Evolutionary conservation across 2,797 vertebrate species (phyloP).

Genomic region (Oreortyx pictus): DNA sequence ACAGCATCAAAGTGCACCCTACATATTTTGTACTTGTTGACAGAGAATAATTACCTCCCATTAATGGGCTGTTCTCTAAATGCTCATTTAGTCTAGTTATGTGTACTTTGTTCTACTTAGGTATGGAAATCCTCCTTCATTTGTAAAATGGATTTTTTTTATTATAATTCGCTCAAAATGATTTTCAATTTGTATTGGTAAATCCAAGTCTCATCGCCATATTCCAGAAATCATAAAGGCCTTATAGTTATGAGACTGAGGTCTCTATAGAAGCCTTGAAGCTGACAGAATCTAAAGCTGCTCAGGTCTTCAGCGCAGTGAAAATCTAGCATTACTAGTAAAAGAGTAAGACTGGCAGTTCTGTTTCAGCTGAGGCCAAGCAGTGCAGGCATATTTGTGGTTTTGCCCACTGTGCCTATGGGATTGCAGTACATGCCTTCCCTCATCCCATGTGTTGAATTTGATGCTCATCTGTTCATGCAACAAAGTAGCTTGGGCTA

Average conservation of each 20-base stretch:
- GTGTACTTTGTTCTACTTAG: background rate
- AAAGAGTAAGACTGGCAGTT: background rate
- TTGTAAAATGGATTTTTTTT: background rate
- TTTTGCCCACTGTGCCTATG: background rate
- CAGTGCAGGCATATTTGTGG: background rate
- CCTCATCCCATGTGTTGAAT: background rate
- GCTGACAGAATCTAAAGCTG: conserved; percentile 16
- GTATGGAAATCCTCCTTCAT: background rate
- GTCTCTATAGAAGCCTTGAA: background rate
- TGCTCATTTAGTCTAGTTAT: background rate
- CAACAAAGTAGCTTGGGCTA: background rate
- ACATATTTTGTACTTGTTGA: background rate
- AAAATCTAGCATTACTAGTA: background rate
- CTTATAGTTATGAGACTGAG: background rate
- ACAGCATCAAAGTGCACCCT: background rate
- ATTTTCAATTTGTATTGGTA: background rate
- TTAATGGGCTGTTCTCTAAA: background rate
- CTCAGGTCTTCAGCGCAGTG: background rate
- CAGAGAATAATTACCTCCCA: background rate
- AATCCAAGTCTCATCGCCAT: background rate
- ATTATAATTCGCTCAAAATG: background rate
- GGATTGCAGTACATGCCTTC: background rate
- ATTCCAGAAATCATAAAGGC: background rate
- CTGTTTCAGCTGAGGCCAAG: background rate
- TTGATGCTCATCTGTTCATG: background rate